Percentiles rank a stretch among this genome's conserved stretches.
These are phyloP conservation scores for Microplitis manilae DNA, from an alignment of 2,888 invertebrate genomes.

Conservation along the genomic window DNA sequence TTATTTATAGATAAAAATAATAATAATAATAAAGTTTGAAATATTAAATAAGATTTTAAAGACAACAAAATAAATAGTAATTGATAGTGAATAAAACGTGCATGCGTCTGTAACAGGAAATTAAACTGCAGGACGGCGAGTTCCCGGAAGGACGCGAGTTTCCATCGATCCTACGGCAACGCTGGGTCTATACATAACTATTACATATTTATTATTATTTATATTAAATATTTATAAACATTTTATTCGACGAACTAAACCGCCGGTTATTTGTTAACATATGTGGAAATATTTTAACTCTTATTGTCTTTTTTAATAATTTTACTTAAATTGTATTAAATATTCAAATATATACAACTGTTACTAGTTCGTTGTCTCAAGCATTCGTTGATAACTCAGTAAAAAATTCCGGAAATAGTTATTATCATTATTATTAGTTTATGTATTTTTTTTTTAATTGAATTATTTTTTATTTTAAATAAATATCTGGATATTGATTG, in stretches of 20 bases:
- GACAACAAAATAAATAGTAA: slow-evolving; percentile 11
- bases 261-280: slow-evolving; percentile 52
- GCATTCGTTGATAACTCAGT: neutral
- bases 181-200: slow-evolving; percentile 51
- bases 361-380: neutral
- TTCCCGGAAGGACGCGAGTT: slow-evolving; percentile 33
- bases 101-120: slow-evolving; percentile 33
- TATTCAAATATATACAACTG: slow-evolving; percentile 15
- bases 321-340: slow-evolving; percentile 27
- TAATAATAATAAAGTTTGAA: neutral
- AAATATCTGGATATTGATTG: slow-evolving; percentile 36
- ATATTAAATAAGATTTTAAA: slow-evolving; percentile 20
- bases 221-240: slow-evolving; percentile 58
- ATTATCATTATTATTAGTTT: neutral
- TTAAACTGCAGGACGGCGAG: slow-evolving; percentile 38
- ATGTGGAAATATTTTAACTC: slow-evolving; percentile 20
- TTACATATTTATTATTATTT: slow-evolving; percentile 51
- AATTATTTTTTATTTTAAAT: neutral
- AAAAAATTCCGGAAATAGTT: neutral
- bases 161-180: slow-evolving; percentile 53
- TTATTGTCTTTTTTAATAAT: neutral
- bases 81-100: slow-evolving; percentile 20
- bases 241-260: slow-evolving; percentile 58
- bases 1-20: slow-evolving; percentile 3
- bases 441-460: neutral